Evolutionary conservation across 2,888 invertebrate genomes (phyloP), one percentile per base, ranked within the genome.

Genomic region (Agriopis leucophaearia): DNA sequence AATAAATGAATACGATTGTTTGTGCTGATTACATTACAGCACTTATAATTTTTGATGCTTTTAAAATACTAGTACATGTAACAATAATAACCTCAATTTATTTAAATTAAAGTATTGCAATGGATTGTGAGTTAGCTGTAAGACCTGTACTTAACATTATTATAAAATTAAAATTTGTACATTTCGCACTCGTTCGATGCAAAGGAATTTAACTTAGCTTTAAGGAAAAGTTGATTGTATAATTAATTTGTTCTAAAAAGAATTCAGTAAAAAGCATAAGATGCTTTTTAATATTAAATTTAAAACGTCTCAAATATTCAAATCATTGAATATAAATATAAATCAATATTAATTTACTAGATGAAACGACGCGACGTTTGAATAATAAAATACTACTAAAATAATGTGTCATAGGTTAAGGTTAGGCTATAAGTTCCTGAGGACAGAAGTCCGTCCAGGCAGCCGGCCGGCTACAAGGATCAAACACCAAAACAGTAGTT

Each of bases 401-500:
- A 38, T 27, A 27, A 50, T 47, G 38, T 47, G 13, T 42, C 15
- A 5, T 77, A 76, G 67, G 69, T 70, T 82, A 85, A 83, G 79
- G 76, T 66, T 90, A 90, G 86, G 71, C 74, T 87, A 89, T 82
- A 83, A 84, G 88, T 90, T 91, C 92, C 92, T 91, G 92, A 84
- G 92, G 92, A 92, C 92, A 84, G 56, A 78, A 83, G 92, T 92
- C 91, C 91, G 89, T 92, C 90, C 90, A 91, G 92, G 91, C 88
- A 83, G 77, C 90, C 90, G 92, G 91, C 88, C 83, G 77, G 76
- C 81, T 70, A 86, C 85, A 91, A 92, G 93, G 92, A 91, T 90
- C 86, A 89, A 87, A 93, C 92, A 92, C 92, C 92, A 93, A 94
- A 88, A 87, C 90, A 86, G 91, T 94, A 94, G 93, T 86, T 90